Percentiles rank a stretch among this genome's conserved stretches.
Evolutionary conservation across 2,113 vertebrate genomes (phyloP).

Genomic region (Syrmaticus mikado): DNA sequence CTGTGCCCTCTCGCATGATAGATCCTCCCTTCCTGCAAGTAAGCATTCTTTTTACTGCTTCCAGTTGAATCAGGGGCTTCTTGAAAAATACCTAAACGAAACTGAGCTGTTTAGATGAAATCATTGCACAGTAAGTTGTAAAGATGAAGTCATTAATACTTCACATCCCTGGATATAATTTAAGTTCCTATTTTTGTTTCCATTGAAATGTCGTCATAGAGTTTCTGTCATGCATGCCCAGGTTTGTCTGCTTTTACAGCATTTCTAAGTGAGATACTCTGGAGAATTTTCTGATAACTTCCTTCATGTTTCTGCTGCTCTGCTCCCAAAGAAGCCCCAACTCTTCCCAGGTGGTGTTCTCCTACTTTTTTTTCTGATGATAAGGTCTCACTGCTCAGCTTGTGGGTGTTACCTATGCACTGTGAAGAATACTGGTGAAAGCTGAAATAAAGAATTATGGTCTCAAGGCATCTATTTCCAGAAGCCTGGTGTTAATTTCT

Average conservation of each 20-base stretch:
- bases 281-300: neutral
- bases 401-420: neutral
- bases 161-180: neutral
- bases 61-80: neutral
- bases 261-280: neutral
- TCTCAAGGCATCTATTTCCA: neutral
- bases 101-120: neutral
- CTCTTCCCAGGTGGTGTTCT: neutral
- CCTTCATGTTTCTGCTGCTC: rapidly evolving
- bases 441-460: neutral
- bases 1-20: neutral
- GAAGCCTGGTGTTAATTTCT: neutral
- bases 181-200: neutral
- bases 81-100: neutral
- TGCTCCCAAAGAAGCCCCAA: neutral
- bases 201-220: neutral
- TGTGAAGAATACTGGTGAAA: neutral
- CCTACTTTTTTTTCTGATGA: neutral
- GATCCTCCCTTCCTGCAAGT: neutral
- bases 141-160: neutral
- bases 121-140: neutral
- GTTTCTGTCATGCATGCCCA: neutral
- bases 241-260: neutral
- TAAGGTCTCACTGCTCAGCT: neutral
- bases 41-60: neutral